phyloP scores from a whole-genome alignment of 2,797 vertebrate species.

The Numenius phaeopus region DNA sequence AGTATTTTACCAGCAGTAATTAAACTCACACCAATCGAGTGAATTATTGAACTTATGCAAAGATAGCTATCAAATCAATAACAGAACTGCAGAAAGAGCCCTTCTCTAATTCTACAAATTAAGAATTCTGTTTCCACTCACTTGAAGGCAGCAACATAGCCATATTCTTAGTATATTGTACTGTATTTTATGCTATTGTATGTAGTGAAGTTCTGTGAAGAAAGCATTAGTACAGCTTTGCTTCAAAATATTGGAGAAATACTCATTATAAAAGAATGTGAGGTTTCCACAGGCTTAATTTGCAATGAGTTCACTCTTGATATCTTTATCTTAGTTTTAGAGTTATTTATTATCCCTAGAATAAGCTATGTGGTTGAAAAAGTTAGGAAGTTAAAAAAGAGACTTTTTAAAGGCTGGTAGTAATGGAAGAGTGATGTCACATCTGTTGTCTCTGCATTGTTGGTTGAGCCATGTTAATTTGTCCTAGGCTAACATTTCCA shows the following conservation, averaged over 20 bases:
- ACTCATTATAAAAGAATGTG: background rate
- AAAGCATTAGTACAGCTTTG: background rate
- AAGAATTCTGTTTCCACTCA: background rate
- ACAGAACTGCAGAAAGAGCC: background rate
- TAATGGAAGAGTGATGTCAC: background rate
- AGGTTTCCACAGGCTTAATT: background rate
- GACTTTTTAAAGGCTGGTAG: background rate
- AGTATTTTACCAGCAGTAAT: background rate
- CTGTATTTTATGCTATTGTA: background rate
- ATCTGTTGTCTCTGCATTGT: background rate
- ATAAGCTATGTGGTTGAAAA: background rate
- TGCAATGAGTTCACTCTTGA: background rate
- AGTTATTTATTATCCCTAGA: background rate
- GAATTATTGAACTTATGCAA: background rate
- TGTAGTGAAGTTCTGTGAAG: background rate
- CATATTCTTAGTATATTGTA: background rate
- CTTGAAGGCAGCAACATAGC: background rate
- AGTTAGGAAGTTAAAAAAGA: background rate
- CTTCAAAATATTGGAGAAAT: background rate
- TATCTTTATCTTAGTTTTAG: background rate
- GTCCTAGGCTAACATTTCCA: background rate
- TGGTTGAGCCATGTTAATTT: background rate
- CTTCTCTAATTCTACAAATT: background rate
- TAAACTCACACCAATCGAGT: background rate
- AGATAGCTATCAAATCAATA: background rate